A percentile compares a stretch with the other conserved stretches of the same genome.
Evolutionary conservation across 2,113 vertebrate genomes (phyloP).

Genomic region (Ariopsis seemanni): DNA sequence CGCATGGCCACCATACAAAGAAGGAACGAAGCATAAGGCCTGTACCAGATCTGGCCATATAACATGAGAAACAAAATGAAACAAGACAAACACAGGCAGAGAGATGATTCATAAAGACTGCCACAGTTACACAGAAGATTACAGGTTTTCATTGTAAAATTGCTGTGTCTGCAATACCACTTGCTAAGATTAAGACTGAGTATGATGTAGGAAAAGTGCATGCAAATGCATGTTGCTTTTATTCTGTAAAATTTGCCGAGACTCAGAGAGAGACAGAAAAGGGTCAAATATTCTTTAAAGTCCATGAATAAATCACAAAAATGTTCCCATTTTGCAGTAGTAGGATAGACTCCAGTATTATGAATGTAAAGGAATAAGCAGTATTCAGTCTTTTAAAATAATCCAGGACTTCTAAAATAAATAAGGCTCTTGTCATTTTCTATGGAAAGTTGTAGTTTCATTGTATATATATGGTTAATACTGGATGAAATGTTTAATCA

Average conservation of each 20-base stretch:
- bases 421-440: neutral
- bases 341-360: neutral
- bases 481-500: slow-evolving; percentile 3
- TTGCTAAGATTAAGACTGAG: neutral
- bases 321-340: neutral
- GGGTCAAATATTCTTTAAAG: neutral
- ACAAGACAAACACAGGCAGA: slow-evolving; percentile 18
- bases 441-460: neutral
- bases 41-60: slow-evolving; percentile 1
- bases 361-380: neutral
- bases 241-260: neutral
- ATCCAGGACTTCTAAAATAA: neutral
- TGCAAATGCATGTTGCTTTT: neutral
- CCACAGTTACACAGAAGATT: slow-evolving; percentile 18
- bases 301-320: neutral
- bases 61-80: slow-evolving; percentile 10
- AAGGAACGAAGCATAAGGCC: slow-evolving; percentile 8
- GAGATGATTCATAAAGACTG: neutral
- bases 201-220: neutral
- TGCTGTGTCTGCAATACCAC: neutral
- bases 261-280: neutral
- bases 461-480: neutral
- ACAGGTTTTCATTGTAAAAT: slow-evolving; percentile 22
- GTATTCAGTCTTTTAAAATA: neutral
- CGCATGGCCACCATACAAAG: slow-evolving; percentile 37